A percentile compares a stretch with the other conserved stretches of the same genome.
phyloP scores from a whole-genome alignment of 2,113 vertebrate species.

The Saguinus imperator region DNA sequence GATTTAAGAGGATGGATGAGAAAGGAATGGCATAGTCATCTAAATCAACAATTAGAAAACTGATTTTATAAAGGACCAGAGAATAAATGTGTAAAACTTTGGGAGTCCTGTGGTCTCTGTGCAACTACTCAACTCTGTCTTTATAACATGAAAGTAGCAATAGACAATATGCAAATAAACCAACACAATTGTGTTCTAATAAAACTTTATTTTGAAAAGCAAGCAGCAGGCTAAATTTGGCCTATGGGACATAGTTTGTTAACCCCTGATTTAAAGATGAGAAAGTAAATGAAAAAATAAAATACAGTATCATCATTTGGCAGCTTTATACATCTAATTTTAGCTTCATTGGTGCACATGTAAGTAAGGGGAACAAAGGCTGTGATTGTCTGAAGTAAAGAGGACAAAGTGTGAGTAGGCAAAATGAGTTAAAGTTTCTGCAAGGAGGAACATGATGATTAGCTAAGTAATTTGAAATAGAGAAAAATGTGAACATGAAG shows the following conservation, averaged over 20 bases:
- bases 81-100: background rate
- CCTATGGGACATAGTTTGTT: background rate
- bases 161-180: background rate
- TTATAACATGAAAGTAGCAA: background rate
- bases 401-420: background rate
- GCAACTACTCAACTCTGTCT: background rate
- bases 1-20: background rate
- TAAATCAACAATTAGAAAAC: background rate
- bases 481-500: background rate
- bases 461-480: background rate
- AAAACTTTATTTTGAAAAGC: background rate
- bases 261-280: background rate
- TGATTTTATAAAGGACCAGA: background rate
- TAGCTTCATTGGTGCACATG: too few species aligned
- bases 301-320: background rate
- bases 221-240: background rate
- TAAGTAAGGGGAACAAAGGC: background rate
- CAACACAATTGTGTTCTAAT: background rate
- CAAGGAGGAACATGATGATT: background rate
- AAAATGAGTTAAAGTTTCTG: background rate
- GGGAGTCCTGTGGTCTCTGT: background rate
- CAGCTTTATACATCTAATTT: background rate
- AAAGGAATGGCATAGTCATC: background rate
- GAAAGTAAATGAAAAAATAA: background rate
- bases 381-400: background rate